Base-by-base conservation (phyloP, 2,113 vertebrate species). In the Corythornis vintsioides region DNA sequence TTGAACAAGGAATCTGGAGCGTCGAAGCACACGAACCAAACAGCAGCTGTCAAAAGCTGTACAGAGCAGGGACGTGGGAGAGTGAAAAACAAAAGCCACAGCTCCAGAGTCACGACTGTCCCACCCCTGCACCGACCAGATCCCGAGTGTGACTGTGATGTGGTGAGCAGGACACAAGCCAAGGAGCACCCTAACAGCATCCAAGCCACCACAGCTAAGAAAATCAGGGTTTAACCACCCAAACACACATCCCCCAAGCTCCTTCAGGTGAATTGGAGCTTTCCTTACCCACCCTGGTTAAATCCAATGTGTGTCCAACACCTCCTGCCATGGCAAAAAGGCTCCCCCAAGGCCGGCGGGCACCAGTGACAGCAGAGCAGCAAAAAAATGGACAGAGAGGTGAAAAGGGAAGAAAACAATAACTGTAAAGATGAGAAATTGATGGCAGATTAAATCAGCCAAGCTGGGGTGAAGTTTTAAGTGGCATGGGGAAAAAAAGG, bases 401-500 rank as follows among this genome's bases (percentile, higher is more conserved):
- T 3, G 13, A 47, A 83, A 50, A 78, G 21, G 26, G 33, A 75
- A 76, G 22, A 20, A 66, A 87, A 60, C 19, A 74, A 57, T 43
- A 76, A 67, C 72, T 79, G 33, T 69, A 80, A 77, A 63, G 64
- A 76, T 11, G 70, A 93, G 70, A 71, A 94, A 79, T 74, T 96
- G 96, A 96, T 78, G 60, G 92, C 73, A 94, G 95, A 96, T 91
- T 86, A 63, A 93, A 89, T 89, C 92, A 90, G 83, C 78, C 63
- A 63, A 78, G 81, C 84, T 53, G n/a, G 74, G 90, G 93, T 80
- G 78, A 74, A 83, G 89, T 84, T 94, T 94, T 95, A 96, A 97
- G 95, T 95, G 95, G 91, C 81, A 93, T n/a, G 55, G 11, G 85
- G 28, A 33, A 50, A 52, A 71, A 95, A 95, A 80, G 83, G 83